Percentiles rank a stretch among this genome's conserved stretches.
Evolutionary conservation across 2,113 vertebrate species (phyloP).

Genomic region (Campylomormyrus numenius): DNA sequence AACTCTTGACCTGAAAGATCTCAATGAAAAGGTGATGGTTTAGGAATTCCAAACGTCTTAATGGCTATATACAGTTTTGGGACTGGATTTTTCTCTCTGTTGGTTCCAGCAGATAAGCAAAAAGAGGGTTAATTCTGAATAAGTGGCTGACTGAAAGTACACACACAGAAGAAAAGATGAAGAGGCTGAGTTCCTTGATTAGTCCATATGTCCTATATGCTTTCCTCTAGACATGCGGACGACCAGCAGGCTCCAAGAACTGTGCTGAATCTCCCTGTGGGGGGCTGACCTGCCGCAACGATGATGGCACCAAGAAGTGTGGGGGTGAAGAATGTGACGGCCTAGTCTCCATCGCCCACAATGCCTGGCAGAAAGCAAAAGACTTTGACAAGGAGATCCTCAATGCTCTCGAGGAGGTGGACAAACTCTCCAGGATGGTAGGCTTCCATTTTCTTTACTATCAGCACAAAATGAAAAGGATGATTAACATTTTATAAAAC

Average conservation of each 20-base stretch:
- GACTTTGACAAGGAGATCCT: conserved; percentile 80
- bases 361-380: conserved; percentile 70
- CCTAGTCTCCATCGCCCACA: conserved; percentile 64
- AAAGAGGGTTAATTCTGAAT: background rate
- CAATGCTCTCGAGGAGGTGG: conserved; percentile 81
- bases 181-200: background rate
- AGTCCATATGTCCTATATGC: background rate
- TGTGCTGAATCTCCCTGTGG: conserved; percentile 71
- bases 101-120: background rate
- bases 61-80: background rate
- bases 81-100: background rate
- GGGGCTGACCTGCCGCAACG: conserved; percentile 69
- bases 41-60: background rate
- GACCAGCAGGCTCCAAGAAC: conserved; percentile 57
- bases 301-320: conserved; percentile 67
- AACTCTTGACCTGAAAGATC: conserved; percentile 74
- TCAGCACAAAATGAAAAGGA: background rate
- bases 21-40: conserved; percentile 68
- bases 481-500: background rate
- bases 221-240: conserved; percentile 74
- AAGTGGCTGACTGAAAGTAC: background rate
- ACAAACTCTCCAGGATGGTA: conserved; percentile 90
- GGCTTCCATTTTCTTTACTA: conserved; percentile 22
- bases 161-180: background rate
- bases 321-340: conserved; percentile 78